phyloP scores from a whole-genome alignment of 2,888 invertebrate species.

The Mythimna vitellina region DNA sequence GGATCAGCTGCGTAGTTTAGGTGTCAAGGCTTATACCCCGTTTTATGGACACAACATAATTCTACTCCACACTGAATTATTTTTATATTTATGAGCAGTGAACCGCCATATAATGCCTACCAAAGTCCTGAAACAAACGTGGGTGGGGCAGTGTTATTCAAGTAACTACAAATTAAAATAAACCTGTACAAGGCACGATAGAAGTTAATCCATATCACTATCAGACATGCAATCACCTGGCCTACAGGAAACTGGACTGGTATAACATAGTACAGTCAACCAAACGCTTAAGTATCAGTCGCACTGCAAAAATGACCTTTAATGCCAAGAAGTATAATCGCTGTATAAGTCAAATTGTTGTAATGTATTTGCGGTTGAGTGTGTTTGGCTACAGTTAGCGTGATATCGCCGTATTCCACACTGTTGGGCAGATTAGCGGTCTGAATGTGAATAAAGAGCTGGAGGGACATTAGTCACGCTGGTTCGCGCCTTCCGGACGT shows the following conservation, averaged over 20 bases:
- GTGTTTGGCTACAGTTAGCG: slow-evolving; percentile 17
- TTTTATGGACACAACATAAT: not conserved
- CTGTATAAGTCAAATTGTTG: not conserved
- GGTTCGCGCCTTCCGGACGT: slow-evolving; percentile 32
- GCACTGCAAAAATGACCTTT: not conserved
- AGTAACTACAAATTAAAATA: slow-evolving; percentile 10
- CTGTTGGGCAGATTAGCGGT: slow-evolving; percentile 33
- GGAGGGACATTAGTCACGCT: slow-evolving; percentile 41
- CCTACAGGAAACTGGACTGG: slow-evolving; percentile 9
- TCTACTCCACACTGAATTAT: not conserved
- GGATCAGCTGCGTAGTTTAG: not conserved
- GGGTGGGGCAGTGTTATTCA: not conserved
- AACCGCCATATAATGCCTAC: not conserved
- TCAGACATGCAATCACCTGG: slow-evolving; percentile 34
- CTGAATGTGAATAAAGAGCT: slow-evolving; percentile 33
- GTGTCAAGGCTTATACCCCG: not conserved
- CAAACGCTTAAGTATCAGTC: not conserved
- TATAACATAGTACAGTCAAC: slow-evolving; percentile 18
- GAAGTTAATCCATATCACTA: slow-evolving; percentile 1
- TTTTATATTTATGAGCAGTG: not conserved
- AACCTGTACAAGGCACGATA: slow-evolving; percentile 20
- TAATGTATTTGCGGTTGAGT: not conserved
- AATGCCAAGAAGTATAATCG: not conserved
- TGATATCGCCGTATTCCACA: slow-evolving; percentile 35
- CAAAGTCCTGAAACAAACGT: not conserved